Percentiles rank a stretch among this genome's conserved stretches.
These are phyloP conservation scores for Chionis minor DNA, from an alignment of 2,113 vertebrate genomes.

Conservation along the genomic window DNA sequence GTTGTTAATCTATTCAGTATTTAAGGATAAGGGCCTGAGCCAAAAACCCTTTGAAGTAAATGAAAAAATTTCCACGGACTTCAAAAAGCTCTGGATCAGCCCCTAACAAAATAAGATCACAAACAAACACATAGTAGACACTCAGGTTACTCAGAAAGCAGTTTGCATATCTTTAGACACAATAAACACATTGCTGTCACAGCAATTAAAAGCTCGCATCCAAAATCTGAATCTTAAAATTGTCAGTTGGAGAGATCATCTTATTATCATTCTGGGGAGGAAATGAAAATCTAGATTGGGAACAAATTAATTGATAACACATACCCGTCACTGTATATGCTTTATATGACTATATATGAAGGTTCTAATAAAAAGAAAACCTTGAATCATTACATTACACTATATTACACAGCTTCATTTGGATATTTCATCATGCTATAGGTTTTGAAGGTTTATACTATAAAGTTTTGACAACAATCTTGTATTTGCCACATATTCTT, in stretches of 20 bases:
- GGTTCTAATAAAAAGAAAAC: background rate
- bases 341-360: background rate
- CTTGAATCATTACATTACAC: background rate
- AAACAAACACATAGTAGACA: constrained; percentile 10
- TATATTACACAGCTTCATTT: background rate
- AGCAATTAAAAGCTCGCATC: background rate
- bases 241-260: background rate
- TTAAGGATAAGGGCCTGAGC: constrained; percentile 44
- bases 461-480: background rate
- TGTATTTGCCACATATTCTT: background rate
- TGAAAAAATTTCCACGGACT: background rate
- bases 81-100: constrained; percentile 34
- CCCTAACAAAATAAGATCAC: constrained; percentile 35
- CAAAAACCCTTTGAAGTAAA: constrained; percentile 50
- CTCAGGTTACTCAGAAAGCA: background rate
- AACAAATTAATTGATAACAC: background rate
- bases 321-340: background rate
- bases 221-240: background rate
- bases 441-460: background rate
- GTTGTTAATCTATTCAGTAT: constrained; percentile 52
- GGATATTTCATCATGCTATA: background rate
- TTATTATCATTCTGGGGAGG: background rate
- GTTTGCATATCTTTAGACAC: constrained; percentile 27
- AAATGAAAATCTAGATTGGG: background rate
- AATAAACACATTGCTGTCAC: constrained; percentile 23